These are phyloP conservation scores for Syncerus caffer DNA, from an alignment of 2,797 vertebrate species.

Conservation along the genomic window DNA sequence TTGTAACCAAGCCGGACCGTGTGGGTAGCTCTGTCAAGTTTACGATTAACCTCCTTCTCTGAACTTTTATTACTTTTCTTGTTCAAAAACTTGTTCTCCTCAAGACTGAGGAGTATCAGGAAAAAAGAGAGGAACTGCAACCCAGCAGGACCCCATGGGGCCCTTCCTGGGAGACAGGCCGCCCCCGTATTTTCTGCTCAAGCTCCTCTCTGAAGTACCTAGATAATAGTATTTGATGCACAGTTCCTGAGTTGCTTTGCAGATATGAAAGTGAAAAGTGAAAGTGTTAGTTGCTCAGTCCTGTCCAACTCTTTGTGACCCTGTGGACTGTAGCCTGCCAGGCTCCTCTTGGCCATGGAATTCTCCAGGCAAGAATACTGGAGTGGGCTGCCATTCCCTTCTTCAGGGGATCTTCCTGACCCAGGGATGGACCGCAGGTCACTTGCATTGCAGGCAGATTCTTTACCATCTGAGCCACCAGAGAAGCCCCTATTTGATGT, in stretches of 20 bases:
- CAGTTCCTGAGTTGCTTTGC: not conserved
- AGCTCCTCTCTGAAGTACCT: not conserved
- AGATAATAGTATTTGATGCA: not conserved
- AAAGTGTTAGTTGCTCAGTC: not conserved
- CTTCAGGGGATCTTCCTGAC: not conserved
- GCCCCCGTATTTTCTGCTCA: rapidly evolving
- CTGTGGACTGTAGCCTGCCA: not conserved
- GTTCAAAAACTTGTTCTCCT: not conserved
- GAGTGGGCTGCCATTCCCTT: not conserved
- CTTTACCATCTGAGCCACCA: not conserved
- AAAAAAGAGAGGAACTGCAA: not conserved
- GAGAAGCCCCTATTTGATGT: not conserved
- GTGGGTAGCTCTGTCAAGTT: not conserved
- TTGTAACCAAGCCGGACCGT: not conserved
- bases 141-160: not conserved
- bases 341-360: not conserved
- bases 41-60: not conserved
- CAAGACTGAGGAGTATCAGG: not conserved
- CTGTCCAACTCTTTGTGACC: not conserved
- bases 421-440: not conserved
- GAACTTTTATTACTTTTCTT: not conserved
- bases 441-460: not conserved
- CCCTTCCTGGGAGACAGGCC: not conserved
- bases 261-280: not conserved
- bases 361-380: not conserved